Evolutionary conservation across 2,888 invertebrate species (phyloP).

Genomic region (Steinernema hermaphroditum): DNA sequence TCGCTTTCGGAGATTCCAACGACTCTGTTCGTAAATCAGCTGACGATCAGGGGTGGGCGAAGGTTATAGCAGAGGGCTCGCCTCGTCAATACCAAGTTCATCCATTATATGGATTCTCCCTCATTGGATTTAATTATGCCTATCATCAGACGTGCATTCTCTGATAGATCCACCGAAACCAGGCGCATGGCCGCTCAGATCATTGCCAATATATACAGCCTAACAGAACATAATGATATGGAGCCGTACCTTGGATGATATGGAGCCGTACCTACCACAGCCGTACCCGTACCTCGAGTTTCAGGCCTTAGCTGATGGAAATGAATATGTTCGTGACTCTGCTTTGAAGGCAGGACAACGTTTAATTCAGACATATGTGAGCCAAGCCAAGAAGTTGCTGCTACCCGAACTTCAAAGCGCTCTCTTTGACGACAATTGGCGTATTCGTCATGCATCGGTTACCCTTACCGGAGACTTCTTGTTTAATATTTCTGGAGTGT

Average conservation of each 20-base stretch:
- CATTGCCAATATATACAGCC: conserved; percentile 98
- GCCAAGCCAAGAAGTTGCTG: conserved; percentile 73
- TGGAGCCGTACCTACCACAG: conserved; percentile 76
- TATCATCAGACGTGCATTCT: conserved; percentile 93
- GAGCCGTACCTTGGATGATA: conserved; percentile 92
- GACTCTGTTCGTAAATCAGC: conserved; percentile 88
- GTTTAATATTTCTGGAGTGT: conserved; percentile 91
- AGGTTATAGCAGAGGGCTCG: conserved; percentile 90
- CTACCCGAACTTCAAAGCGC: conserved; percentile 85
- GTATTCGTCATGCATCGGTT: conserved; percentile 88
- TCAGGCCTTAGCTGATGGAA: conserved; percentile 92
- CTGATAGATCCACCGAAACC: conserved; percentile 95
- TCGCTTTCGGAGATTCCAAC: conserved; percentile 92
- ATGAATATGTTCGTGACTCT: conserved; percentile 95
- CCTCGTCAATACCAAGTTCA: conserved; percentile 77
- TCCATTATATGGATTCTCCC: conserved; percentile 98
- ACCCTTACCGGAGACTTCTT: conserved; percentile 91
- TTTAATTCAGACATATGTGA: conserved; percentile 92
- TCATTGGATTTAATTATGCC: conserved; percentile 98
- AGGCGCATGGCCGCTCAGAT: conserved; percentile 99
- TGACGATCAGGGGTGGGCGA: conserved; percentile 85
- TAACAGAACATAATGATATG: conserved; percentile 97
- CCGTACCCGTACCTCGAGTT: conserved; percentile 28
- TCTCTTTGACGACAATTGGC: conserved; percentile 96
- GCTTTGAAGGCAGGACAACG: conserved; percentile 93